phyloP scores from a whole-genome alignment of 1,140 invertebrate species.

The Ostrea denselamellosa region DNA sequence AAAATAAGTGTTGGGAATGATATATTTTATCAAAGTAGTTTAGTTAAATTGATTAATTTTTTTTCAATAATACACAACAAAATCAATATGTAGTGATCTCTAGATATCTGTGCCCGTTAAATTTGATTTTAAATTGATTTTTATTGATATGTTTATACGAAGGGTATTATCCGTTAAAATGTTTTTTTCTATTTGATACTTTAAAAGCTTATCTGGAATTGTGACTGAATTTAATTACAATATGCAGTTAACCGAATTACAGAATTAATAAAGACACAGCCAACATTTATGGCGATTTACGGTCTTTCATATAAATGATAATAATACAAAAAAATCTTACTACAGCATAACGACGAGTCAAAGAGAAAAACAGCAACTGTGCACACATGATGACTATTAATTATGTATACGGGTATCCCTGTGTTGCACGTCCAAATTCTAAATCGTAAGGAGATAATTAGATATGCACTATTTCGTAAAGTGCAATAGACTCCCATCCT shows the following conservation, averaged over 20 bases:
- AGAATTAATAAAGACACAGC: neutral
- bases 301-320: too few species aligned
- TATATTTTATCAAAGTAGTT: neutral
- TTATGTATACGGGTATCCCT: too few species aligned
- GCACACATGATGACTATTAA: too few species aligned
- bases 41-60: neutral
- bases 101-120: neutral
- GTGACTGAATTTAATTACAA: neutral
- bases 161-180: constrained; percentile 23
- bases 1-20: neutral
- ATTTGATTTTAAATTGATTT: constrained; percentile 35
- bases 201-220: neutral
- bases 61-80: neutral
- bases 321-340: too few species aligned
- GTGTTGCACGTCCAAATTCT: too few species aligned
- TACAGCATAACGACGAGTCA: too few species aligned
- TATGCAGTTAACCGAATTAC: neutral
- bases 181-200: neutral
- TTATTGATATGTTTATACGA: neutral
- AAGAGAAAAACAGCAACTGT: too few species aligned
- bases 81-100: neutral
- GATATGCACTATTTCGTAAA: too few species aligned
- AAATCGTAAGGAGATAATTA: too few species aligned
- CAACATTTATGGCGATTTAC: too few species aligned
- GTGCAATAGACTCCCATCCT: too few species aligned